Base-by-base conservation (phyloP, 2,113 vertebrate genomes). In the Heteronetta atricapilla region DNA sequence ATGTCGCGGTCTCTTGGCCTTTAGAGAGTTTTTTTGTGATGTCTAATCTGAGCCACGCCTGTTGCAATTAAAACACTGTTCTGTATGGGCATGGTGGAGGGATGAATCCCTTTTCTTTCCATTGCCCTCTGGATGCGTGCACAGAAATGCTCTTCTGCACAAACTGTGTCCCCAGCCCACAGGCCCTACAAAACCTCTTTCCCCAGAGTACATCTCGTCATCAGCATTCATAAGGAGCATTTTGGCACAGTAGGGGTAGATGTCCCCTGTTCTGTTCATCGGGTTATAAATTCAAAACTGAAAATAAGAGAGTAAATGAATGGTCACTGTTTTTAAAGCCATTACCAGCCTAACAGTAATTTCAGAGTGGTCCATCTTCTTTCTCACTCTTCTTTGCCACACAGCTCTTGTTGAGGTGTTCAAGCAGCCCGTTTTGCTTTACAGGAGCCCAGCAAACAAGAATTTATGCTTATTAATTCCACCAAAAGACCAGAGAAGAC, bases 71-170 rank as follows among this genome's bases (percentile, higher is more conserved):
- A 80, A 94, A 58, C 67, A 55, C 44, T 88, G 3, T 4, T 16
- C 86, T 90, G 63, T 36, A 62, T 66, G 23, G 25, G 33, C 13
- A 1, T 1, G 2, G 50, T 77, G 59, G 13, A 86, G 46, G 52
- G 31, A n/a, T 22, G 52, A 72, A 42, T 86, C 76, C 66, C 1
- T 0, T 15, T 59, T 58, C 56, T 74, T 60, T 63, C 46, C 46
- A 13, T 21, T 0, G 0, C 9, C 31, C 15, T 6, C 28, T 0
- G 3, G 14, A 34, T 2, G 5, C 14, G 6, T 0, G 14, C 78
- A 73, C 22, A 25, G 18, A 75, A 55, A 8, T 13, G 22, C 8
- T 76, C 21, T 31, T 48, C 29, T 0, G 1, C n/a, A 36, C 4
- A 26, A 68, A 50, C 33, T 44, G 16, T 16, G 33, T 5, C n/a